Conservation (phyloP, 2,888 invertebrate species). For the Eilema depressum region DNA sequence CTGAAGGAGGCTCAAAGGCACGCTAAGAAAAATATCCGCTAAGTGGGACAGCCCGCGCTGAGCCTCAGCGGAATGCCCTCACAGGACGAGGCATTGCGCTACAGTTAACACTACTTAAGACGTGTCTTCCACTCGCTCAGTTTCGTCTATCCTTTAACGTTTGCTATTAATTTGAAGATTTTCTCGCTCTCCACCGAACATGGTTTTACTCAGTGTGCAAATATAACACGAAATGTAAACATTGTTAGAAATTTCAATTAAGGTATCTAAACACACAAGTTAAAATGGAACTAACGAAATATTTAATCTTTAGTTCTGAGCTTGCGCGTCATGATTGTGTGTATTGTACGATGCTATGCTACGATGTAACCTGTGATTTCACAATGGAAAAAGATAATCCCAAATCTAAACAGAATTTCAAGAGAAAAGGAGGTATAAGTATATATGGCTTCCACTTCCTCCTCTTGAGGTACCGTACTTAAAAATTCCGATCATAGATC, state of each 20-base stretch:
- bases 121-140: background rate
- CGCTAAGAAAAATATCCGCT: conserved; percentile 22
- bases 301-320: background rate
- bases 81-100: conserved; percentile 4
- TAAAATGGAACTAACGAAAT: background rate
- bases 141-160: background rate
- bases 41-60: conserved; percentile 20
- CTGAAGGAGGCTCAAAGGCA: conserved; percentile 21
- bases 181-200: background rate
- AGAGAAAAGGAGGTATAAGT: too few relatives aligned
- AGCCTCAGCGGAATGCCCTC: conserved; percentile 5
- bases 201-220: too few relatives aligned
- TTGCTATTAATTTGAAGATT: background rate
- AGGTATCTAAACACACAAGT: background rate
- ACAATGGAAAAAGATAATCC: too few relatives aligned
- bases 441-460: too few relatives aligned
- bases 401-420: too few relatives aligned
- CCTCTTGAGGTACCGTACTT: too few relatives aligned
- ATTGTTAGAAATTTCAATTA: background rate
- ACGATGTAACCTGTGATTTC: too few relatives aligned
- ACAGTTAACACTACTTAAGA: conserved; percentile 14
- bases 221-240: background rate
- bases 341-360: too few relatives aligned
- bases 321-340: too few relatives aligned
- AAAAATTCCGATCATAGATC: too few relatives aligned